phyloP scores from a whole-genome alignment of 1,140 invertebrate genomes.

The Aphidius ervi region DNA sequence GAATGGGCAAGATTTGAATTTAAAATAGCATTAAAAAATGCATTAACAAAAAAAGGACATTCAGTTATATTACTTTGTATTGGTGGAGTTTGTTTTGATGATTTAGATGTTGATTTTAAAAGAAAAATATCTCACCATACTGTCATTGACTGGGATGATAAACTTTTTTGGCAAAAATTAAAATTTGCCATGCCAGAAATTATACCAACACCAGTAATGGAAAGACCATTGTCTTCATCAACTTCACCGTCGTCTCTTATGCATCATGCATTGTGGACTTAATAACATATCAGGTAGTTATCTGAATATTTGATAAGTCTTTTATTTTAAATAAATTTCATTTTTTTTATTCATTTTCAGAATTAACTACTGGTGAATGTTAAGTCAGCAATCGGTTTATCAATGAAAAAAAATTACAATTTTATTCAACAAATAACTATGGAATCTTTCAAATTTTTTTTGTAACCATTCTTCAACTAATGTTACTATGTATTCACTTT shows the following conservation, averaged over 20 bases:
- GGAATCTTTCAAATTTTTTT: too few relatives aligned
- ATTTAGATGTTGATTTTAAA: constrained; percentile 84
- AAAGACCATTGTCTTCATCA: constrained; percentile 57
- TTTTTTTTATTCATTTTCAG: too few relatives aligned
- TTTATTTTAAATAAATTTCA: too few relatives aligned
- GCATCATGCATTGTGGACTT: constrained; percentile 56
- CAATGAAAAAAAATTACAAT: too few relatives aligned
- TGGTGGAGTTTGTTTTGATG: constrained; percentile 76
- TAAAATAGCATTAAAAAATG: constrained; percentile 86
- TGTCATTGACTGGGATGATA: constrained; percentile 87
- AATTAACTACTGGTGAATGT: too few relatives aligned
- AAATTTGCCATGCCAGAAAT: constrained; percentile 84
- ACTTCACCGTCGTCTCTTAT: constrained; percentile 44
- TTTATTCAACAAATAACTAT: too few relatives aligned
- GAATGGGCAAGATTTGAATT: constrained; percentile 94
- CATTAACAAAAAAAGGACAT: constrained; percentile 76
- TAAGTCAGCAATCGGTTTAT: too few relatives aligned
- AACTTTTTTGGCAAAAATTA: constrained; percentile 92
- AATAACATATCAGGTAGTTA: constrained; percentile 32
- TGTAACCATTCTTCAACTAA: too few relatives aligned
- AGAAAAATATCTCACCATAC: constrained; percentile 87
- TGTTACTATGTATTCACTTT: too few relatives aligned
- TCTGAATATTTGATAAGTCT: too few relatives aligned
- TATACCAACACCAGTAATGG: constrained; percentile 51
- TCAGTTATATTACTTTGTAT: constrained; percentile 81